Evolutionary conservation across 2,113 vertebrate genomes (phyloP).

Genomic region (Lagenorhynchus albirostris): DNA sequence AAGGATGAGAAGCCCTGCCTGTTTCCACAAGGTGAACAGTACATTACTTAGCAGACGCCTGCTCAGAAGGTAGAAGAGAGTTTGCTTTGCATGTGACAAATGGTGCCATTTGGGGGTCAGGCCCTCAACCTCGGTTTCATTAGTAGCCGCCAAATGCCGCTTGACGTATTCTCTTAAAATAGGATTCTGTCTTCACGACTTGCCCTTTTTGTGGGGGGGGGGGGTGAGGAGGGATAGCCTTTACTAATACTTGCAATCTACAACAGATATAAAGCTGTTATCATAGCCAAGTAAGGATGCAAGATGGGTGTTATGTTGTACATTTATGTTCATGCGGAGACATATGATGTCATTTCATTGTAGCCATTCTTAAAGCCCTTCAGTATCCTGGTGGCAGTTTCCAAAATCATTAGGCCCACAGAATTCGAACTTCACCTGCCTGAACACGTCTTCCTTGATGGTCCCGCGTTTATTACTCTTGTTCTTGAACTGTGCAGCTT

Average conservation of each 20-base stretch:
- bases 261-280: neutral
- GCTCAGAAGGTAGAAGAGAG: neutral
- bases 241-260: neutral
- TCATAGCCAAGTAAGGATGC: neutral
- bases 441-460: too few species aligned
- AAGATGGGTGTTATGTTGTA: rapidly evolving
- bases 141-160: neutral
- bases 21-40: rapidly evolving
- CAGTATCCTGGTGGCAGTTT: neutral
- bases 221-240: neutral
- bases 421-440: rapidly evolving
- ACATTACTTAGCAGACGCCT: too few species aligned
- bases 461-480: rapidly evolving
- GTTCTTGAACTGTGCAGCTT: neutral
- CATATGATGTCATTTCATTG: neutral
- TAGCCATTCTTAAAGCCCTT: neutral
- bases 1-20: neutral
- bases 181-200: neutral
- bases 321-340: too few species aligned
- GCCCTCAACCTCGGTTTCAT: neutral
- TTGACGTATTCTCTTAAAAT: neutral
- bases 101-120: rapidly evolving
- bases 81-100: neutral
- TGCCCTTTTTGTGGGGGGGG: neutral
- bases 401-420: neutral